Evolutionary conservation across 2,888 invertebrate species (phyloP).

Genomic region (Pseudanteris insignis): DNA sequence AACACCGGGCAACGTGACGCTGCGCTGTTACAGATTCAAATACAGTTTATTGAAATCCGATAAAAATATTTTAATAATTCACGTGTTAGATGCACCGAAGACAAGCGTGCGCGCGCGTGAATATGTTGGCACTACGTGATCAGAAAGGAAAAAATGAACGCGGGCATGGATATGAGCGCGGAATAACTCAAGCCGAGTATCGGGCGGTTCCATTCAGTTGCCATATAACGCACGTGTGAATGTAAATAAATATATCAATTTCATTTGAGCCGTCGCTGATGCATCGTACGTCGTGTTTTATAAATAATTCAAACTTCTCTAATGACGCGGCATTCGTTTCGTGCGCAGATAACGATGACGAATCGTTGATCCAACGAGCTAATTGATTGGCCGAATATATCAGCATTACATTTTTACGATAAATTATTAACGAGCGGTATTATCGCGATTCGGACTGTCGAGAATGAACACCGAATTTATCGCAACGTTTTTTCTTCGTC

Average conservation of each 20-base stretch:
- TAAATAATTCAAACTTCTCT: slow-evolving; percentile 5
- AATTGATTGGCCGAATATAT: slow-evolving; percentile 14
- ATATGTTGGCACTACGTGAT: slow-evolving; percentile 26
- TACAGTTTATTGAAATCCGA: slow-evolving; percentile 28
- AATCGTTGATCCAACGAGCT: slow-evolving; percentile 5
- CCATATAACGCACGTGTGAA: background rate
- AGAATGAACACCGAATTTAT: slow-evolving; percentile 50
- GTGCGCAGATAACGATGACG: background rate
- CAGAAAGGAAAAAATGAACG: slow-evolving; percentile 20
- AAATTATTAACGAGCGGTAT: slow-evolving; percentile 13
- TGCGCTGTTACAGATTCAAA: slow-evolving; percentile 10
- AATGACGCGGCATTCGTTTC: background rate
- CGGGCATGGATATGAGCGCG: slow-evolving; percentile 3
- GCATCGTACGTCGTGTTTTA: background rate
- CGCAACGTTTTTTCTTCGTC: slow-evolving; percentile 25
- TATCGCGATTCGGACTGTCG: slow-evolving; percentile 10
- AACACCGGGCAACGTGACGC: no score
- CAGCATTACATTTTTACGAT: slow-evolving; percentile 7
- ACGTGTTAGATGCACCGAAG: slow-evolving; percentile 23
- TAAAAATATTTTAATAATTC: slow-evolving; percentile 30
- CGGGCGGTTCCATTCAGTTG: slow-evolving; percentile 4
- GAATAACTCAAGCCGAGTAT: slow-evolving; percentile 14
- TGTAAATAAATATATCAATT: slow-evolving; percentile 4
- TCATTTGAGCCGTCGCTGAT: background rate
- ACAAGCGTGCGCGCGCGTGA: slow-evolving; percentile 19